Evolutionary conservation across 1,140 invertebrate species (phyloP), one percentile per base, ranked within the genome.

Genomic region (Rhysida immarginata): DNA sequence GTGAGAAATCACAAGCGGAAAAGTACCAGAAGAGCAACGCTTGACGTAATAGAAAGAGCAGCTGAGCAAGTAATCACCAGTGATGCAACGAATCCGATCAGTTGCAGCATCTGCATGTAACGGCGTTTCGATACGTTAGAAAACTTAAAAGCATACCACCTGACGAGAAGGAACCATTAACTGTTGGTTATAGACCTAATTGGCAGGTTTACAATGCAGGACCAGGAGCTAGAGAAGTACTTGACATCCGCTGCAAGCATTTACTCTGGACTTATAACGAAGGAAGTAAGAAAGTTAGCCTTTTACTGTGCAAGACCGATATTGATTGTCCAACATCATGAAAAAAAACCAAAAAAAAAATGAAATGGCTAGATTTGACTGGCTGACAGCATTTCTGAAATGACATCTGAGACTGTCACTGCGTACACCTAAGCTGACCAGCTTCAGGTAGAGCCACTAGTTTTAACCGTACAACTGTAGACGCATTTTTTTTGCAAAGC

Each of bases 131-230:
- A 16, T 35, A 35, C 16, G 29, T 35, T 35, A 35, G 29, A 35
- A 35, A 35, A 35, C 5, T 35, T 8, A 35, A 35, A 16, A 8
- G 29, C 29, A 35, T 35, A 16, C 29, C 16, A 16, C 5, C 29
- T 35, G 16, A 35, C 16, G 29, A 35, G 29, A 35, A 35, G 29
- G 29, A 35, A 35, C 5, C 5, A 35, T 16, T 35, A 8, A 16
- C 16, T 35, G 44, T 46, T 46, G 66, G 63, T 27, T 67, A 65
- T 61, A 45, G 42, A 2, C 52, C 63, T 2, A 61, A 62, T 26
- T 63, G 64, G 25, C 43, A 58, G 52, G 60, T 65, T 3, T 66
- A 65, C 59, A 60, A 14, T 51, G 1, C 62, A 67, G 58, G 65
- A 66, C 44, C 23, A 43, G 20, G 1, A 24, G 18, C 51, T 53